Conservation (phyloP, 2,797 vertebrate species). For the Argya squamiceps region DNA sequence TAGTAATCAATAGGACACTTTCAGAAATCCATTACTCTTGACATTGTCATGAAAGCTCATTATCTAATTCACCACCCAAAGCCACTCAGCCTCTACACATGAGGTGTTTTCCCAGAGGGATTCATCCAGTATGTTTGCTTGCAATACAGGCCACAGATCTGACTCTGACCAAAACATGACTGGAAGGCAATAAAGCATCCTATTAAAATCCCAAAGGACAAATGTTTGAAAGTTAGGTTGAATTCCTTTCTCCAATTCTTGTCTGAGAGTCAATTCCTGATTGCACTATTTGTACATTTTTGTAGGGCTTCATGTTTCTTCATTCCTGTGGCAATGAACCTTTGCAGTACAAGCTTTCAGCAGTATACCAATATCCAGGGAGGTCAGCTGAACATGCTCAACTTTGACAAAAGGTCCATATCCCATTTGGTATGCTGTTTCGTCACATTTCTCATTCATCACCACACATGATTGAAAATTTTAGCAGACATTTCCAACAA, state of each 20-base stretch:
- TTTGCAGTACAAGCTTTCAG: conserved; percentile 38
- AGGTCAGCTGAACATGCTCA: background rate
- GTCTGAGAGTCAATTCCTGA: background rate
- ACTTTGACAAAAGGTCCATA: background rate
- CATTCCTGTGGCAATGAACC: conserved; percentile 4
- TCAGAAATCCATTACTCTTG: background rate
- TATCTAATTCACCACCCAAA: background rate
- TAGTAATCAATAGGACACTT: background rate
- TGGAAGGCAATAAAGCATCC: background rate
- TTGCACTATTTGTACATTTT: conserved; percentile 34
- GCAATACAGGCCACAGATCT: background rate
- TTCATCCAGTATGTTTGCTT: background rate
- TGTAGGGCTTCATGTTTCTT: conserved; percentile 3
- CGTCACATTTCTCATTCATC: background rate
- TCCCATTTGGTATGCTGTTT: background rate
- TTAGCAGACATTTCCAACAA: background rate
- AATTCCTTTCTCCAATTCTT: background rate
- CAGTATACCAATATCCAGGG: conserved; percentile 5
- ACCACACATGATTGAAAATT: background rate
- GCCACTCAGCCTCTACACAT: background rate
- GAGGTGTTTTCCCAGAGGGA: background rate
- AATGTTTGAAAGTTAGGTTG: conserved; percentile 16
- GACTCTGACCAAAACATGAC: background rate
- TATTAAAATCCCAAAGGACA: conserved; percentile 29
- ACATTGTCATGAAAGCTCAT: background rate